Percentiles rank a stretch among this genome's conserved stretches.
Evolutionary conservation across 1,140 invertebrate genomes (phyloP).

Genomic region (Ganaspis sp.): DNA sequence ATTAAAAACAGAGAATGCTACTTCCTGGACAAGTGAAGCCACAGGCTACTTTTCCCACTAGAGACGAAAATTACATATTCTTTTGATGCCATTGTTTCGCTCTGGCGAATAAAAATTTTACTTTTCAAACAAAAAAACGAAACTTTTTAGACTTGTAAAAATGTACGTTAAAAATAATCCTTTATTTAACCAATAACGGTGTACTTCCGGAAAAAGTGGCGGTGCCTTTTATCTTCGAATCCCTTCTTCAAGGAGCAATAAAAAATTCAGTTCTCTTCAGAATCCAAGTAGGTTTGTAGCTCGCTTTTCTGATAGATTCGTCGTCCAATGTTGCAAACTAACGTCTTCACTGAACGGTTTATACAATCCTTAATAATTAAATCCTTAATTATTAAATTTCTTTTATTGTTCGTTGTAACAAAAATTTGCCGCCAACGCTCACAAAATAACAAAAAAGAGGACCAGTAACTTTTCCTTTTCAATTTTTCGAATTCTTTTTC

Average conservation of each 20-base stretch:
- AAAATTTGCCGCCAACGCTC: neutral
- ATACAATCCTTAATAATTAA: conserved; percentile 56
- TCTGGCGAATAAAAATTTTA: conserved; percentile 17
- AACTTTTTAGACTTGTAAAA: too few species aligned
- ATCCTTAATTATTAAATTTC: conserved; percentile 24
- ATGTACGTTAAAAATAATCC: too few species aligned
- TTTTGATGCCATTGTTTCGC: too few species aligned
- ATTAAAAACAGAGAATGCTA: too few species aligned
- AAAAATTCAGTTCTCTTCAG: neutral
- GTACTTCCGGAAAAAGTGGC: conserved; percentile 57
- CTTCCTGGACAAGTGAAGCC: too few species aligned
- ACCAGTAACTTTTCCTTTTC: neutral
- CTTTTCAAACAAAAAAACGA: too few species aligned
- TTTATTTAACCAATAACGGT: too few species aligned
- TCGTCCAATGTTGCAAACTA: conserved; percentile 43
- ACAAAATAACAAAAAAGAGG: neutral
- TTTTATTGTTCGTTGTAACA: conserved; percentile 41
- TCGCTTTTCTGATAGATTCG: conserved; percentile 36
- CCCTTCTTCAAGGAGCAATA: neutral
- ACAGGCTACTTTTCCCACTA: too few species aligned
- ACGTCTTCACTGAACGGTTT: conserved; percentile 51
- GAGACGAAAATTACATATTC: too few species aligned
- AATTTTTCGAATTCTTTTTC: neutral
- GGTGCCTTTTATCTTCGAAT: conserved; percentile 64
- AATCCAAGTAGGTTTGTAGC: neutral